These are phyloP conservation scores for Lophura nycthemera DNA, from an alignment of 2,113 vertebrate species.

Conservation along the genomic window DNA sequence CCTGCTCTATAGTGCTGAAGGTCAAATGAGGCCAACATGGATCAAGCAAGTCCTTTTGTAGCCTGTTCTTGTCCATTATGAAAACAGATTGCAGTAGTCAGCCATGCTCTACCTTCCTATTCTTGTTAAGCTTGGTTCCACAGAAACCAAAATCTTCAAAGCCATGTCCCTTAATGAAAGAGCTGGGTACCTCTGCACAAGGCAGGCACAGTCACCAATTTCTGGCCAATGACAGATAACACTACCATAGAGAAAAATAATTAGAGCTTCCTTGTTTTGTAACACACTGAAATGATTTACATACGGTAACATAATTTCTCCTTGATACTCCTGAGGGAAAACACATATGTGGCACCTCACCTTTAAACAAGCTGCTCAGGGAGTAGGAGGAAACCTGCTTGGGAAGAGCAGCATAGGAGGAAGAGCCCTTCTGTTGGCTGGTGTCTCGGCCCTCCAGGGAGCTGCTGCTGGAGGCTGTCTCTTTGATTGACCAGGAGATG, in stretches of 20 bases:
- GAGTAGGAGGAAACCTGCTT: conserved; percentile 89
- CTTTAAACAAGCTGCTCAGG: conserved; percentile 93
- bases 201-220: background rate
- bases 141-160: background rate
- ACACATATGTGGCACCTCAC: conserved; percentile 60
- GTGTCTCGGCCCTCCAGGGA: conserved; percentile 75
- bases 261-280: background rate
- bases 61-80: background rate
- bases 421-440: conserved; percentile 80
- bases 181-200: background rate
- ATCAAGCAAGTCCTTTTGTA: background rate
- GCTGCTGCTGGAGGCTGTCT: conserved; percentile 84
- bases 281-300: background rate
- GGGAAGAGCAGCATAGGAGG: conserved; percentile 74
- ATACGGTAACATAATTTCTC: background rate
- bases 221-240: background rate
- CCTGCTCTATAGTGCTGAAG: background rate
- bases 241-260: background rate
- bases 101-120: background rate
- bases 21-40: background rate
- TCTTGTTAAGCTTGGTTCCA: background rate
- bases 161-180: background rate
- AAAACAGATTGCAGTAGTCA: background rate
- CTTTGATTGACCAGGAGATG: conserved; percentile 95
- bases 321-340: background rate